Evolutionary conservation across 2,888 invertebrate genomes (phyloP), one percentile per base, ranked within the genome.

Genomic region (Orthonevra nobilis): DNA sequence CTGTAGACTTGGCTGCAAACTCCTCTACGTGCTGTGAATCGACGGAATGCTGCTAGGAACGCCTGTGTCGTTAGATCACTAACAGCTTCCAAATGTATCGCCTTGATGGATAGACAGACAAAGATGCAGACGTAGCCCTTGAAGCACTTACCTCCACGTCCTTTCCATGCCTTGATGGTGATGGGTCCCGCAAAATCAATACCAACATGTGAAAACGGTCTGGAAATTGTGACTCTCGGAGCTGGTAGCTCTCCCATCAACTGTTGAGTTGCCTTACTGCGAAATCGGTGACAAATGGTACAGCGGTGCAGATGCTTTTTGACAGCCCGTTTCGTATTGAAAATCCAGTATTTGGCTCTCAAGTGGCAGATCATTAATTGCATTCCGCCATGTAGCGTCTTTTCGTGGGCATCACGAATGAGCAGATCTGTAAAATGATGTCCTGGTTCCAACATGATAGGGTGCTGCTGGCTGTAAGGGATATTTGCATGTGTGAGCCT

Each of bases 211-310:
- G 34, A 17, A 34, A 83, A 82, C 32, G 82, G 81, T 34, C 61
- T 48, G 17, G 44, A 23, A 36, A 42, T 64, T 5, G 6, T 26
- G 5, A 74, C 58, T 30, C 77, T 17, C 12, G 36, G 26, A 7
- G 15, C 10, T 7, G 84, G 85, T 9, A 85, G 58, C 52, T 83
- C 66, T n/a, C 82, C 83, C 84, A 86, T 85, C 3, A 82, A 10
- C 26, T 83, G 83, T 3, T 19, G 32, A 0, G 26, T 12, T 17
- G 19, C 19, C 1, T 46, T 30, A 5, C 6, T 15, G 3, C 32
- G 7, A n/a, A 36, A 46, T 32, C 72, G 26, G 17, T 54, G 58
- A 28, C 82, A 83, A 5, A 23, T 61, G 2, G 73, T 15, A 44
- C 83, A 83, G 4, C 56, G 7, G 10, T 63, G 52, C 0, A 81